Evolutionary conservation across 2,113 vertebrate species (phyloP).

Genomic region (Pluvianellus socialis): DNA sequence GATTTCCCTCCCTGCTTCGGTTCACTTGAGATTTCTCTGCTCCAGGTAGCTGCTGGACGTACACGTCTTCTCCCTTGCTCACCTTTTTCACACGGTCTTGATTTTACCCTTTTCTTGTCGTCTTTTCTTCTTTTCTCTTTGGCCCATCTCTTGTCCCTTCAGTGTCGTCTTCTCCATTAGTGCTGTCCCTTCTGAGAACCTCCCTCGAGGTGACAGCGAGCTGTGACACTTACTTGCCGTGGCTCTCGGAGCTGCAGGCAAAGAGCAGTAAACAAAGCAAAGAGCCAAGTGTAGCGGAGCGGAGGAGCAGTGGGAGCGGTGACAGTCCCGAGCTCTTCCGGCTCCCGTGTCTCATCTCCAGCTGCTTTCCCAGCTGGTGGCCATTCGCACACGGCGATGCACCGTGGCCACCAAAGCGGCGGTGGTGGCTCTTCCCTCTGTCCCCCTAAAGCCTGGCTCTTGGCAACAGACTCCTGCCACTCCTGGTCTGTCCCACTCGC

Average conservation of each 20-base stretch:
- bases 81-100: not conserved
- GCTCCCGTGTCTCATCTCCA: not conserved
- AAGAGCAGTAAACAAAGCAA: not conserved
- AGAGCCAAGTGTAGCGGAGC: not conserved
- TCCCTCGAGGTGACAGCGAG: not conserved
- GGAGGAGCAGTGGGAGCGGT: not conserved
- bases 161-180: accelerated
- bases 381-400: not conserved
- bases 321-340: accelerated
- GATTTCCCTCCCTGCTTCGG: accelerated
- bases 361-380: not conserved
- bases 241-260: not conserved
- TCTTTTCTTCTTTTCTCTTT: not conserved
- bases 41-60: not conserved
- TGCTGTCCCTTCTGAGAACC: not conserved
- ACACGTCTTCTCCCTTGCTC: not conserved
- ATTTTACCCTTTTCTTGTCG: not conserved
- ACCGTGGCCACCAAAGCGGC: accelerated
- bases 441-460: not conserved
- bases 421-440: not conserved
- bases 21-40: not conserved
- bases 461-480: not conserved
- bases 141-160: not conserved
- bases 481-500: not conserved
- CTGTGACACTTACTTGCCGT: accelerated